Evolutionary conservation across 2,888 invertebrate genomes (phyloP), one percentile per base, ranked within the genome.

Genomic region (Perizoma flavofasciatum): DNA sequence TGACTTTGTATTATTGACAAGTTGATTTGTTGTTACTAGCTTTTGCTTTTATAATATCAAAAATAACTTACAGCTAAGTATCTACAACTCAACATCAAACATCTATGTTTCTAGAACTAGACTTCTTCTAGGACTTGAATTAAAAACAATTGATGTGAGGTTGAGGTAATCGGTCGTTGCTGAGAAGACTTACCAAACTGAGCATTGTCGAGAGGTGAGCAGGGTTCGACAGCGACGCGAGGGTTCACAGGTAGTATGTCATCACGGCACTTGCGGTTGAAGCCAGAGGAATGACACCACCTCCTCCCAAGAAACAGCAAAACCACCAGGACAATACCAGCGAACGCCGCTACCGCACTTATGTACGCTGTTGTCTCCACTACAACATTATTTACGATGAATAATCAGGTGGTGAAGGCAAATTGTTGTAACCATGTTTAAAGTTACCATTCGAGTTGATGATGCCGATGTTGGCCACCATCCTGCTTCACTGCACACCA

Each of bases 321-420:
- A 77, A 98, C 94, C 68, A 98, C 95, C 75, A 98, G 92, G 71
- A 98, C 93, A 63, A 98, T 92, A 32, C 95, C 95, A 56, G 97
- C 95, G 81, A 98, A 95, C 66, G 96, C 97, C 66, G 96, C 96
- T 75, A 97, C 95, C 66, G 96, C 97, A 78, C 97, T 97, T 83
- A 98, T 94, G 83, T 97, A 96, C 81, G 97, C 97, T 76, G 97
- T 96, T 76, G 97, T 96, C 93, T 97, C 97, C 86, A 95, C 94
- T 86, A 95, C 92, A 64, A 64, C 62, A 62, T 39, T 51, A 71
- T 34, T 55, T 54, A 67, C 39, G 61, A 48, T 51, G 51, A 43
- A 6, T 49, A 54, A 56, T 59, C 59, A 48, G 52, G 37, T 60
- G 69, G 54, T 48, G 52, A 32, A 32, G 55, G 44, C 47, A 56